These are phyloP conservation scores for Bettongia penicillata DNA, from an alignment of 2,113 vertebrate genomes.

Conservation along the genomic window DNA sequence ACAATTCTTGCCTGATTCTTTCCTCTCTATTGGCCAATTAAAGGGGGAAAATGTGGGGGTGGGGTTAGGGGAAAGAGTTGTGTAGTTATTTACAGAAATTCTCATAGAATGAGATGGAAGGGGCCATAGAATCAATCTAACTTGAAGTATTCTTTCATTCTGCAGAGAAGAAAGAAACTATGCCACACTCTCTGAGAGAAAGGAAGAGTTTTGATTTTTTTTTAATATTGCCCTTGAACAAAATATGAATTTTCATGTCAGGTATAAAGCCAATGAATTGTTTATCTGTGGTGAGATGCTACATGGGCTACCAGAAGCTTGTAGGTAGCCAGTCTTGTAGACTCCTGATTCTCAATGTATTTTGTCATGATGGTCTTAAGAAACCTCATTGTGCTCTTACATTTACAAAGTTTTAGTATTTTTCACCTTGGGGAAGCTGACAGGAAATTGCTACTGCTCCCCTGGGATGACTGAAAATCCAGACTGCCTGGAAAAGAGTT, in stretches of 20 bases:
- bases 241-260: not conserved
- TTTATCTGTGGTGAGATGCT: not conserved
- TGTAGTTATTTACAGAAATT: not conserved
- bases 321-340: not conserved
- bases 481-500: not conserved
- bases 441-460: not conserved
- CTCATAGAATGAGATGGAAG: not conserved
- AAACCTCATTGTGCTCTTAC: not conserved
- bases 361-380: not conserved
- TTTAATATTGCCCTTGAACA: not conserved
- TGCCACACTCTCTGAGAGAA: not conserved
- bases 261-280: not conserved
- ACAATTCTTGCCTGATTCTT: not conserved
- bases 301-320: not conserved
- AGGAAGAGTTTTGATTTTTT: not conserved
- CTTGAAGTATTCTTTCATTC: not conserved
- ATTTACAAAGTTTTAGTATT: not conserved
- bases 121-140: not conserved
- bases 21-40: not conserved
- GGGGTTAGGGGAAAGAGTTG: not conserved
- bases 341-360: not conserved
- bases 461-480: not conserved
- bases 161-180: not conserved
- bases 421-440: not conserved
- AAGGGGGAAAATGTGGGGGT: too few relatives aligned